Conservation (phyloP, 1,140 invertebrate genomes). For the Leptinotarsa undecemlineata region DNA sequence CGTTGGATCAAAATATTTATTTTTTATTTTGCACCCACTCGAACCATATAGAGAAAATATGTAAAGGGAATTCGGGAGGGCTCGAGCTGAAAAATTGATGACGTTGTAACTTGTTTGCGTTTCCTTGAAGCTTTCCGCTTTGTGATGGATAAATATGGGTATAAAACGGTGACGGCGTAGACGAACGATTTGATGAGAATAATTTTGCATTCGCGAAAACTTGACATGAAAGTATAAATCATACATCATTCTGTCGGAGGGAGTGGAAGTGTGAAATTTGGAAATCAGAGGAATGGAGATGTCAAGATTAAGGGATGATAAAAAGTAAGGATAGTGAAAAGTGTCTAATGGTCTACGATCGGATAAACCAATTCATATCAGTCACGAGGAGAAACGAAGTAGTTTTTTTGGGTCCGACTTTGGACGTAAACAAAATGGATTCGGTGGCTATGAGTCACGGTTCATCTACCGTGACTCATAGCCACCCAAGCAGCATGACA, state of each 20-base stretch:
- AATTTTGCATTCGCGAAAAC: not conserved
- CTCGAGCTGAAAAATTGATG: not conserved
- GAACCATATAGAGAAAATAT: too few relatives aligned
- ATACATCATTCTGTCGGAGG: constrained; percentile 7
- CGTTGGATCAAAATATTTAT: too few relatives aligned
- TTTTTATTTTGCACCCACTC: too few relatives aligned
- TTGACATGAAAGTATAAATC: constrained; percentile 5
- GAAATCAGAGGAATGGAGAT: not conserved
- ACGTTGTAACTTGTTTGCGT: not conserved
- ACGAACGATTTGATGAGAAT: not conserved
- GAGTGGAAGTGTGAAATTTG: constrained; percentile 4
- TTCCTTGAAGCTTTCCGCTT: not conserved
- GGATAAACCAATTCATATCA: too few relatives aligned
- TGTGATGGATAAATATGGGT: not conserved
- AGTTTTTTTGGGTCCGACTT: too few relatives aligned
- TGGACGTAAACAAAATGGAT: too few relatives aligned
- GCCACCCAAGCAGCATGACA: too few relatives aligned
- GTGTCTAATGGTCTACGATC: not conserved
- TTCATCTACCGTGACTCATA: too few relatives aligned
- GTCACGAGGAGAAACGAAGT: too few relatives aligned
- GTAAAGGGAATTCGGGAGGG: too few relatives aligned
- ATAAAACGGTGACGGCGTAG: constrained; percentile 14
- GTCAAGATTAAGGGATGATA: not conserved
- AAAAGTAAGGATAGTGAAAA: not conserved
- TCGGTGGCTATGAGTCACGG: too few relatives aligned